phyloP scores from a whole-genome alignment of 2,888 invertebrate genomes.

The Polyploca ridens region DNA sequence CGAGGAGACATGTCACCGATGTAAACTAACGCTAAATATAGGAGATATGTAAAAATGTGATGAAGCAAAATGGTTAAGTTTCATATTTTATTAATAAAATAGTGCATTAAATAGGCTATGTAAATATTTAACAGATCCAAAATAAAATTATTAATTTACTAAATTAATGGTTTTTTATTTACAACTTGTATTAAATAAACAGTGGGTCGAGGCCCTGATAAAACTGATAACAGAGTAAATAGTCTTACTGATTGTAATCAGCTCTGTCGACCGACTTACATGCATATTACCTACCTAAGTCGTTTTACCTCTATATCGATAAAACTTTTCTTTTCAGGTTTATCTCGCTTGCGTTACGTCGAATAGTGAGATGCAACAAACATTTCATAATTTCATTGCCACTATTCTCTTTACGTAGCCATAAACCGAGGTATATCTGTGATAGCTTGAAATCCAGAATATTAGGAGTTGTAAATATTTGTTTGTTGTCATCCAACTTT shows the following conservation, averaged over 20 bases:
- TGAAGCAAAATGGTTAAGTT: conserved; percentile 77
- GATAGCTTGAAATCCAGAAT: conserved; percentile 16
- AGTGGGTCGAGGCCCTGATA: neutral
- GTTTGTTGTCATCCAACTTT: no score
- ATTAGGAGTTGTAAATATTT: no score
- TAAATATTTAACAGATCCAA: conserved; percentile 80
- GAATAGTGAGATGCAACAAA: no score
- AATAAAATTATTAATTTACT: conserved; percentile 84
- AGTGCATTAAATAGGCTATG: conserved; percentile 75
- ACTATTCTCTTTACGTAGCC: no score
- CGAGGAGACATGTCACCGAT: conserved; percentile 13
- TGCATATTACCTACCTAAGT: no score
- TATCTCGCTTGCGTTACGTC: no score
- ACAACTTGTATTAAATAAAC: neutral
- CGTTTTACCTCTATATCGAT: no score
- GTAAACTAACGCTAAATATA: conserved; percentile 41
- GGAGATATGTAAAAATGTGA: conserved; percentile 75
- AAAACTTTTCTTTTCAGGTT: no score
- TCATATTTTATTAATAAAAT: conserved; percentile 77
- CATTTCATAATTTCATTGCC: no score
- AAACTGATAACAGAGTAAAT: neutral
- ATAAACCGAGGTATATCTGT: no score
- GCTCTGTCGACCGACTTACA: no score
- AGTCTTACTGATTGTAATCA: neutral
- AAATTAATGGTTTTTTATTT: conserved; percentile 47